Base-by-base conservation (phyloP, 2,113 vertebrate species). In the Cepphus grylle region DNA sequence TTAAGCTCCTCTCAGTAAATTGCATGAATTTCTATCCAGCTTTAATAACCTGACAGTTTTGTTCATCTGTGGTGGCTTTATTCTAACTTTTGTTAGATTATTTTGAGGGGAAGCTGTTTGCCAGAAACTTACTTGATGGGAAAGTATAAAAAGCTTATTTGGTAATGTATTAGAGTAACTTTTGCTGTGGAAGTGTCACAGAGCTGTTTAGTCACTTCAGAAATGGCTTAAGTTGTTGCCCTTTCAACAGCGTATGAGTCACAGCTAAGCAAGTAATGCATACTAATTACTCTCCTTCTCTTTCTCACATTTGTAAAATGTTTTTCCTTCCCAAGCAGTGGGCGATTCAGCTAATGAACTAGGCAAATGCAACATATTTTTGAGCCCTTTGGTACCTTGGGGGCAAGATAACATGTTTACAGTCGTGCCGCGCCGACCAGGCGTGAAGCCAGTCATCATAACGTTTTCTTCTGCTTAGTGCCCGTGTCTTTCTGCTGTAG, bases 211-310 rank as follows among this genome's bases (percentile, higher is more conserved):
- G 78, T 91, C 27, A 49, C 32, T 95, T 89, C 61, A 95, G 56
- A 94, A 94, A 69, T 76, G 73, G 78, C 91, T 95, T 84, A 53
- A 94, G 78, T 86, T 91, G 76, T 92, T 92, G 87, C 21, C 34
- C 74, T 95, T 92, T 61, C 74, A 93, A 50, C 43, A 76, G 80
- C 0, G 0, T 88, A 91, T 95, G 86, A 94, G 78, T 96, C 90
- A 88, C 49, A 76, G 49, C 90, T 79, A 65, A 81, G 22, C 91
- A 53, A 87, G 94, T 72, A 58, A 36, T 76, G 96, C 94, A 95
- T 97, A 43, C 73, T 95, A 95, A 96, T 93, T 86, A 79, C 11
- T 71, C 22, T 71, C 55, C 52, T 81, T n/a, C 58, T 93, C 26
- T 92, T 87, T 81, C 63, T 86, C 65, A 18, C 52, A 81, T 84